Conservation (phyloP, 2,888 invertebrate species). For the Drosophila kanekoi region DNA sequence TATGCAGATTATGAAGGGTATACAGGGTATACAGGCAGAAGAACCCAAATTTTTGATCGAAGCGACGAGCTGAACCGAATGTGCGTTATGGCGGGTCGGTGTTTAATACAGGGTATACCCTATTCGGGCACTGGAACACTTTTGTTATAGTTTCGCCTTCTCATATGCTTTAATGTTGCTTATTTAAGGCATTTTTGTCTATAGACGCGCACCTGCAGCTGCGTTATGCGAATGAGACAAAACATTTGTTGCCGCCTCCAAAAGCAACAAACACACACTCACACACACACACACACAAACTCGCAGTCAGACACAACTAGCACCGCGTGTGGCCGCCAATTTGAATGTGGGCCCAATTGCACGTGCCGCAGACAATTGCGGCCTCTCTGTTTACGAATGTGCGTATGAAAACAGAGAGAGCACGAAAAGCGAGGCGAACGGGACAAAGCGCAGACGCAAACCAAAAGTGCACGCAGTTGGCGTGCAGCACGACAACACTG, state of each 20-base stretch:
- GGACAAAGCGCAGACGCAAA: constrained; percentile 66
- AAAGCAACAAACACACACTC: constrained; percentile 30
- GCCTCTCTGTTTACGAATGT: constrained; percentile 70
- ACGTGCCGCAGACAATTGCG: constrained; percentile 49
- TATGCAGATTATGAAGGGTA: no score
- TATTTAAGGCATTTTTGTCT: constrained; percentile 67
- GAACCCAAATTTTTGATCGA: no score
- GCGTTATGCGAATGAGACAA: constrained; percentile 57
- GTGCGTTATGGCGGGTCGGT: no score
- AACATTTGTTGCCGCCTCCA: constrained; percentile 61
- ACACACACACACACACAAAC: constrained; percentile 3
- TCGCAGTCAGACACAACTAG: not conserved
- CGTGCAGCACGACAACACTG: constrained; percentile 70
- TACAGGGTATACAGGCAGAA: no score
- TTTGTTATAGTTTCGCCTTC: not conserved
- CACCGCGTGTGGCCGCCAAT: constrained; percentile 27
- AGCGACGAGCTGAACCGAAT: no score
- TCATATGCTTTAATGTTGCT: constrained; percentile 58
- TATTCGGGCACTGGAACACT: not conserved
- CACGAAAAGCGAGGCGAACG: constrained; percentile 13
- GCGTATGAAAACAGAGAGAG: constrained; percentile 74
- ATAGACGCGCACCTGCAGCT: constrained; percentile 46
- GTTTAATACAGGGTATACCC: not conserved
- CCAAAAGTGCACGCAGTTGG: constrained; percentile 7
- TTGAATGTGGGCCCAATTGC: constrained; percentile 31